phyloP scores from a whole-genome alignment of 2,888 invertebrate genomes.

The Carterocephalus palaemon region DNA sequence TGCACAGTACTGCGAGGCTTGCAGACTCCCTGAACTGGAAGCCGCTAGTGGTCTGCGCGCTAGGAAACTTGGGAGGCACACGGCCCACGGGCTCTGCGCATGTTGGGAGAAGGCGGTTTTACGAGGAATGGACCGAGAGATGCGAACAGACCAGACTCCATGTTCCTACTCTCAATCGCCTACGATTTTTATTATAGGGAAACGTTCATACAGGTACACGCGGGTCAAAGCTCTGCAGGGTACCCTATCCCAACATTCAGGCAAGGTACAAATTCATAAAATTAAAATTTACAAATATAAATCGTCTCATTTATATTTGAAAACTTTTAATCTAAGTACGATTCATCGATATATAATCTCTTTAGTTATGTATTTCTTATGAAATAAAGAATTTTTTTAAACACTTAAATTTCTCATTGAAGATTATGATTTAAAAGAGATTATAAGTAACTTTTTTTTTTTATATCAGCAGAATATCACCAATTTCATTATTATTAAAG shows the following conservation, averaged over 20 bases:
- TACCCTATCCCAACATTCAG: conserved; percentile 99
- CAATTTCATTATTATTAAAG: not conserved
- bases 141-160: conserved; percentile 12
- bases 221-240: conserved; percentile 83
- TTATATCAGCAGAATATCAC: conserved; percentile 9
- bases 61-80: conserved; percentile 82
- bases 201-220: conserved; percentile 33
- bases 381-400: no score
- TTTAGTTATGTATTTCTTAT: no score
- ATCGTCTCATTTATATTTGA: conserved; percentile 53
- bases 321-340: conserved; percentile 23
- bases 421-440: not conserved
- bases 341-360: conserved; percentile 18
- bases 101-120: conserved; percentile 76
- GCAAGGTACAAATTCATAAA: conserved; percentile 76
- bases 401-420: no score
- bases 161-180: conserved; percentile 16
- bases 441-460: not conserved
- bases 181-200: conserved; percentile 31
- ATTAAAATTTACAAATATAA: conserved; percentile 43
- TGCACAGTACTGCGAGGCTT: conserved; percentile 81
- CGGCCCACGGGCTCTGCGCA: conserved; percentile 83
- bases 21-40: conserved; percentile 76
- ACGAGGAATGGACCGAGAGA: conserved; percentile 39
- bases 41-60: conserved; percentile 80